phyloP scores from a whole-genome alignment of 2,113 vertebrate genomes.

The Eptesicus fuscus region DNA sequence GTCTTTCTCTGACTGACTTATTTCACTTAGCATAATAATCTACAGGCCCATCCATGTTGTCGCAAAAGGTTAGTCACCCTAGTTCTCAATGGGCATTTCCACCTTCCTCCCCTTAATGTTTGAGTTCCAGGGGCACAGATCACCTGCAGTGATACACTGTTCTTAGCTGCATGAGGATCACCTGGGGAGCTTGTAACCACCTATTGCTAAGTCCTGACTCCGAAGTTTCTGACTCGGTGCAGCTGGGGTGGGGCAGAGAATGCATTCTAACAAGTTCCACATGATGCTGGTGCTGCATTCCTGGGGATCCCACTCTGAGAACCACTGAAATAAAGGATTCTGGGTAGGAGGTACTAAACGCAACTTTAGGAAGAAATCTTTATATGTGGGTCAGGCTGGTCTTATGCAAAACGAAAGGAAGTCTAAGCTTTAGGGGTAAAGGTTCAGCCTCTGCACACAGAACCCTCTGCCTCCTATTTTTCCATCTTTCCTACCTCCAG shows the following conservation, averaged over 20 bases:
- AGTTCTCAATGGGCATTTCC: background rate
- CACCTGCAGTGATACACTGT: background rate
- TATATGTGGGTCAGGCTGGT: background rate
- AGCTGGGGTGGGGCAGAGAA: background rate
- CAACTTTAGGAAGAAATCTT: background rate
- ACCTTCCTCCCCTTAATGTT: background rate
- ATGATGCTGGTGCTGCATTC: background rate
- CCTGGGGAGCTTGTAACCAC: background rate
- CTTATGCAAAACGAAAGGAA: background rate
- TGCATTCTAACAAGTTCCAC: background rate
- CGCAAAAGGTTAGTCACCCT: background rate
- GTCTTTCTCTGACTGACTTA: too few species aligned
- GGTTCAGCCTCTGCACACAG: background rate
- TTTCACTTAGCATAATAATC: too few species aligned
- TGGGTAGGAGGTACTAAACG: background rate
- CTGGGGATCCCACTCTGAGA: background rate
- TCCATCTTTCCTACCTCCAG: background rate
- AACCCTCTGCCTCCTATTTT: background rate
- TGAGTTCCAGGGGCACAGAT: background rate
- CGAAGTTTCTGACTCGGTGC: background rate
- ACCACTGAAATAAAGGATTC: background rate
- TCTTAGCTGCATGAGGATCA: background rate
- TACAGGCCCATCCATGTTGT: too few species aligned
- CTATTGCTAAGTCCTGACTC: background rate
- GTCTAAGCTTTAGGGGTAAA: background rate